Conservation (phyloP, 2,888 invertebrate species). For the Clepsis dumicolana region DNA sequence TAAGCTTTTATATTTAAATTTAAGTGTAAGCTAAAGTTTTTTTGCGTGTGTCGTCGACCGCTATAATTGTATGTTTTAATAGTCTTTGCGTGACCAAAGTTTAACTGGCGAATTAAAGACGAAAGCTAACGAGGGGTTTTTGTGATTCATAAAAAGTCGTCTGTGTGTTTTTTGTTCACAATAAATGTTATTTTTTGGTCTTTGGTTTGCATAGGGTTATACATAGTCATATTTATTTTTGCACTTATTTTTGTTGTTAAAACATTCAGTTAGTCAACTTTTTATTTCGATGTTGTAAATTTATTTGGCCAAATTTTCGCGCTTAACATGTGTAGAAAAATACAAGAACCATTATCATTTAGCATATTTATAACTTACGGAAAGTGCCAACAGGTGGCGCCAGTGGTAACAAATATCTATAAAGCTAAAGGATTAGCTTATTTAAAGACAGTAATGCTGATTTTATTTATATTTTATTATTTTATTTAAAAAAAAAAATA, state of each 20-base stretch:
- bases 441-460: no score
- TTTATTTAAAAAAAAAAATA: no score
- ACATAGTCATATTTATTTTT: no score
- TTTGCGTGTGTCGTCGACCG: constrained; percentile 21
- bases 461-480: no score
- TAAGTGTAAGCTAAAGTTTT: neutral
- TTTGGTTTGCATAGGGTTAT: neutral
- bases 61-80: constrained; percentile 31
- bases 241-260: no score
- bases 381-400: constrained; percentile 54
- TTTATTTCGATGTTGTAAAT: no score
- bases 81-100: constrained; percentile 32
- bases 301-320: no score
- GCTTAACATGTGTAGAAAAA: no score
- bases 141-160: constrained; percentile 8
- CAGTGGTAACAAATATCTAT: constrained; percentile 32
- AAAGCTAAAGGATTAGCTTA: neutral
- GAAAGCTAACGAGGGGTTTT: constrained; percentile 26
- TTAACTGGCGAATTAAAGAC: constrained; percentile 30
- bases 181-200: neutral
- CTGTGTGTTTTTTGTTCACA: neutral
- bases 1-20: constrained; percentile 4
- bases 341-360: neutral
- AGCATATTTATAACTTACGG: constrained; percentile 26
- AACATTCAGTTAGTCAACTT: no score